These are phyloP conservation scores for Ophiothrix spiculata DNA, from an alignment of 35 echinoderm and acorn worm species.

Conservation along the genomic window DNA sequence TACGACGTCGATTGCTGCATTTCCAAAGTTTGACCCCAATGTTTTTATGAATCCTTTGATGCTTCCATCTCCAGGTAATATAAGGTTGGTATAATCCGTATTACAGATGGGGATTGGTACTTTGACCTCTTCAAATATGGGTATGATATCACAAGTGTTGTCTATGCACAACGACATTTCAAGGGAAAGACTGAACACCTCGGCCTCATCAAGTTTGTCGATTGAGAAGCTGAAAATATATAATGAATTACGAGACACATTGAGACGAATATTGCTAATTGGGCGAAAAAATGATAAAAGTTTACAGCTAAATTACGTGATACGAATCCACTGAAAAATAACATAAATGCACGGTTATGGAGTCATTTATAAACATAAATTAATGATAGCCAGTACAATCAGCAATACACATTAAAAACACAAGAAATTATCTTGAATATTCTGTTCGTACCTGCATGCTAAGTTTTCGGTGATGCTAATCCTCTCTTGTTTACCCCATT, in stretches of 20 bases:
- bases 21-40: not conserved
- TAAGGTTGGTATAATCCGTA: not conserved
- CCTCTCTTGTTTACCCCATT: not conserved
- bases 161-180: slow-evolving; percentile 20
- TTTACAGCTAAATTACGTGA: too few species aligned
- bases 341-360: too few species aligned
- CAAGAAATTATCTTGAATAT: too few species aligned
- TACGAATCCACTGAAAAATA: too few species aligned
- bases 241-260: too few species aligned
- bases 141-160: not conserved
- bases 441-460: slow-evolving; percentile 5
- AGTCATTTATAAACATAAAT: too few species aligned
- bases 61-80: slow-evolving; percentile 19
- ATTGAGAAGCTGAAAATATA: not conserved
- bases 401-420: too few species aligned
- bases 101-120: slow-evolving; percentile 22
- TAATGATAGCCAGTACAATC: too few species aligned
- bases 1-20: slow-evolving; percentile 23
- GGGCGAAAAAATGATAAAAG: too few species aligned
- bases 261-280: too few species aligned
- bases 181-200: not conserved
- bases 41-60: slow-evolving; percentile 6
- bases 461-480: not conserved
- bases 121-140: not conserved
- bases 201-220: not conserved